Base-by-base conservation (phyloP, 2,888 invertebrate species). In the Lasioglossum villosulum region DNA sequence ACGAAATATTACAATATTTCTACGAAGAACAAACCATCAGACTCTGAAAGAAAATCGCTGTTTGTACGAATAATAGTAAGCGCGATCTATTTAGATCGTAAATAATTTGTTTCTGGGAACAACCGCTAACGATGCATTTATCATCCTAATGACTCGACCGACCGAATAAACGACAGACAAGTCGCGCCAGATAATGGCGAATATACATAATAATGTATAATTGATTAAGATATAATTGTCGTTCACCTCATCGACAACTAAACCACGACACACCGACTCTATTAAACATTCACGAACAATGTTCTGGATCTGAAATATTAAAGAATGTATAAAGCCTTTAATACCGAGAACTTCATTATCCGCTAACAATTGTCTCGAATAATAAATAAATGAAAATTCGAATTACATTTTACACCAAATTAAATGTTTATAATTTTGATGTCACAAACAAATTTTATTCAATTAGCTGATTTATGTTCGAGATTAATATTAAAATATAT, bases 101-200 rank as follows among this genome's bases (percentile, higher is more conserved):
- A 63, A 63, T 34, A 68, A 68, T 68, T 37, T 30, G 68, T 34
- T 68, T 68, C 68, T 68, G 68, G 34, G 68, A 68, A 34, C 37
- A 68, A 68, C 23, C 68, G 68, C 30, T 68, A 37, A 30, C 30
- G 68, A 68, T 10, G 37, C 37, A 68, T 68, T 37, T 37, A 63
- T 37, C 34, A n/a, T 73, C 72, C 39, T 45, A 59, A 27, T 39
- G 39, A n/a, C 34, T 23, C 34, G 27, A 56, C 14, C 37, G 39
- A 37, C 16, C 34, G 27, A 56, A 34, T 37, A 59, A 37, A 78
- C 59, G 59, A 30, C 59, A 63, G 59, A 3, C 52, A 23, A 52
- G 23, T 52, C 63, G 30, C 27, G 16, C 30, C 30, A 6, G 63
- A 63, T 63, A 63, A 59, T 59, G 59, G 27, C 5, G 27, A 59